These are phyloP conservation scores for Spongilla lacustris DNA, from an alignment of 37 sponge, comb jelly and placozoan species.

Conservation along the genomic window DNA sequence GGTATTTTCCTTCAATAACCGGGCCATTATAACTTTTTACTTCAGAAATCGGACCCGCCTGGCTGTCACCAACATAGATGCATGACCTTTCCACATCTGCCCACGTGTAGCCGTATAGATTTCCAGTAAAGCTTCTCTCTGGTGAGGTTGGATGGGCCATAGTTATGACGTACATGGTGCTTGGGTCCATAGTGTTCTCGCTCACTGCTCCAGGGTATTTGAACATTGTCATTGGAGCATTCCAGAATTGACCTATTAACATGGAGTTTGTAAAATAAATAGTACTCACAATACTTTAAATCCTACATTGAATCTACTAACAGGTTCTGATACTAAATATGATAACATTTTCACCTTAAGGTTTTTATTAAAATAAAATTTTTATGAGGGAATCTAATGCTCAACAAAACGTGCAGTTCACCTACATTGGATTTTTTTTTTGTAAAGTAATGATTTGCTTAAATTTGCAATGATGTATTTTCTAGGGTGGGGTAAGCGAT, in stretches of 20 bases:
- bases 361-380: too few relatives aligned
- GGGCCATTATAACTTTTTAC: not conserved
- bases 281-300: not conserved
- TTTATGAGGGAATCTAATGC: too few relatives aligned
- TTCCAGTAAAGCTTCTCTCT: not conserved
- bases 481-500: too few relatives aligned
- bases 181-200: not conserved
- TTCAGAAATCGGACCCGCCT: not conserved
- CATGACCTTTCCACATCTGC: not conserved
- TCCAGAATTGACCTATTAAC: conserved; percentile 33
- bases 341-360: too few relatives aligned
- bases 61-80: conserved; percentile 16
- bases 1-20: conserved; percentile 7
- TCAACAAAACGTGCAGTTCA: too few relatives aligned
- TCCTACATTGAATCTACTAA: not conserved
- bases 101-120: not conserved
- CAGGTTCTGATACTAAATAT: too few relatives aligned
- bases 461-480: too few relatives aligned
- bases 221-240: not conserved
- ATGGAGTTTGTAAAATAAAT: not conserved
- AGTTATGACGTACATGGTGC: not conserved
- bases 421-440: too few relatives aligned
- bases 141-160: not conserved
- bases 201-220: not conserved
- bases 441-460: too few relatives aligned